Evolutionary conservation across 23 tunicate species (phyloP).

Genomic region (Ascidia mentula): DNA sequence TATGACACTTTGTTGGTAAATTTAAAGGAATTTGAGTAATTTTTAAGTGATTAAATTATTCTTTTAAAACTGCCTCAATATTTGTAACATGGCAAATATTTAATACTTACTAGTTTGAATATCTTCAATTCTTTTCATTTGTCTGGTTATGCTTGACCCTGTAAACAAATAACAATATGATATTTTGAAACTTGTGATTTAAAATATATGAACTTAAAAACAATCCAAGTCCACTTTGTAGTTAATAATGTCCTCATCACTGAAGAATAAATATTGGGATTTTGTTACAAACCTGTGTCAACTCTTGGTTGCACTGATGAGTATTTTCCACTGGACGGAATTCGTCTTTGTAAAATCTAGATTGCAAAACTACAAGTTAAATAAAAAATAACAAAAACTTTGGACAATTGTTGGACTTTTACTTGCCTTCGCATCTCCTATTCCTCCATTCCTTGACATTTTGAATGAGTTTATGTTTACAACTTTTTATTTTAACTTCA

Average conservation of each 20-base stretch:
- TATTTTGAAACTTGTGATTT: background rate
- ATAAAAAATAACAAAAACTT: background rate
- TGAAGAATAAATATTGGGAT: background rate
- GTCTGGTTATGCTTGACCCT: slow-evolving; percentile 76
- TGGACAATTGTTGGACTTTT: background rate
- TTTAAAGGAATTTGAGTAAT: no score
- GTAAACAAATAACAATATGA: background rate
- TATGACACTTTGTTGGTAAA: no score
- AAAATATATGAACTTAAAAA: no score
- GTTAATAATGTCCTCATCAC: no score
- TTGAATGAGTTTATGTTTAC: no score
- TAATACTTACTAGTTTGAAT: slow-evolving; percentile 67
- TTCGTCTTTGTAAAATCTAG: slow-evolving; percentile 71
- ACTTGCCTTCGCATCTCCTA: slow-evolving; percentile 58
- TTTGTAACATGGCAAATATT: no score
- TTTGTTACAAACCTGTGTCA: slow-evolving; percentile 52
- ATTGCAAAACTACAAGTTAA: background rate
- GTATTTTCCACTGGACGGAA: slow-evolving; percentile 73
- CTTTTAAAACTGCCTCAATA: no score
- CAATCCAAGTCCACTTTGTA: no score
- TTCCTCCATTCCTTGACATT: slow-evolving; percentile 13
- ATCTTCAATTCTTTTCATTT: slow-evolving; percentile 82
- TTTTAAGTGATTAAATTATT: no score
- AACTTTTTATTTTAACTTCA: no score
- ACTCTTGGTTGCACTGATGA: slow-evolving; percentile 60